Base-by-base conservation (phyloP, 2,113 vertebrate genomes). In the Nibea coibor region DNA sequence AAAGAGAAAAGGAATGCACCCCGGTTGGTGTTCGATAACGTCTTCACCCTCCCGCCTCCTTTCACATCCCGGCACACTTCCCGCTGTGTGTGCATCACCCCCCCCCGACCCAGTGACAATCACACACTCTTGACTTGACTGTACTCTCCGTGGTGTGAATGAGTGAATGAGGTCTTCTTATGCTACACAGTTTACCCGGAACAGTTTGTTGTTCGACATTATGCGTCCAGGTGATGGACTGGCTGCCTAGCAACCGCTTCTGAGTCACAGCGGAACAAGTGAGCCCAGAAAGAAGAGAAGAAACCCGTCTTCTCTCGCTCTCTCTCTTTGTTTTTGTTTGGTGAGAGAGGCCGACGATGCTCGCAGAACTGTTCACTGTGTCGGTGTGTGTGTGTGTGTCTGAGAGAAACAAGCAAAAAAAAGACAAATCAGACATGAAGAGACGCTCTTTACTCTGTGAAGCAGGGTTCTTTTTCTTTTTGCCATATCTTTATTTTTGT, bases 41-140 rank as follows among this genome's bases (percentile, higher is more conserved):
- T 80, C 71, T n/a, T 77, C 65, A 11, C 54, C 64, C 24, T 59
- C 28, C 70, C 1, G 12, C 50, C 74, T 65, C 43, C 66, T 62
- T 24, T 63, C 66, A 73, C 71, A 42, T 77, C 39, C 51, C 83
- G 54, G 72, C 74, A 83, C 74, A 70, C 64, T 70, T 78, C 59
- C 66, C 68, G 4, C 28, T 26, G 24, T 31, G 28, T 65, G 85
- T 86, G 81, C 86, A 54, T 82, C 71, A 66, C 54, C 3, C 35
- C 56, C 5, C 5, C 64, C 65, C 20, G 78, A 83, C 53, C 78
- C 61, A 87, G 84, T 84, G 91, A 90, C 92, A 90, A 91, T 92
- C 92, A 88, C 82, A 85, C 72, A 69, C 43, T 77, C 72, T 35
- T 35, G 35, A 35, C 35, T 35, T 86, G 89, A 89, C 80, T 89